A percentile compares a stretch with the other conserved stretches of the same genome.
Conservation (phyloP, 1,140 invertebrate genomes). For the Orius insidiosus region DNA sequence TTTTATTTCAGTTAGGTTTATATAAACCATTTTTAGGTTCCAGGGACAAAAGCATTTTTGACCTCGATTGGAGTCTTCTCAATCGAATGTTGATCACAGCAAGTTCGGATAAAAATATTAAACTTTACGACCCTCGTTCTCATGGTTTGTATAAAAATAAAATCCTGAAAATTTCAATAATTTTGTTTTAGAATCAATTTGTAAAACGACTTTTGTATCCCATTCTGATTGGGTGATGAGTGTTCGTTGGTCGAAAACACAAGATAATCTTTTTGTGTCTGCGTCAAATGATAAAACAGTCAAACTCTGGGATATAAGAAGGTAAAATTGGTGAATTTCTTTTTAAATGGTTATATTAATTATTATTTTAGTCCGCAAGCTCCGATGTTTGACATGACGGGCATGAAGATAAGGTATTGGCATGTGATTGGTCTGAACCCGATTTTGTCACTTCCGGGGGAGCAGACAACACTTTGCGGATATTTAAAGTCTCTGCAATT, state of each 20-base stretch:
- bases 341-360: constrained; percentile 12
- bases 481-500: constrained; percentile 41
- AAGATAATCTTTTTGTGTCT: constrained; percentile 79
- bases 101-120: constrained; percentile 75
- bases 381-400: constrained; percentile 79
- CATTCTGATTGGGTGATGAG: constrained; percentile 83
- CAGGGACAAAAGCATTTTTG: constrained; percentile 85
- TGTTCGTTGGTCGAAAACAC: constrained; percentile 73
- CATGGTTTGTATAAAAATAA: constrained; percentile 32
- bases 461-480: constrained; percentile 81
- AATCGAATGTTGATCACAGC: constrained; percentile 60
- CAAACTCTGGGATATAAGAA: constrained; percentile 92
- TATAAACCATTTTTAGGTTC: constrained; percentile 15
- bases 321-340: constrained; percentile 30
- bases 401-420: constrained; percentile 90
- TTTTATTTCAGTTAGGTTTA: too few relatives aligned
- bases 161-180: too few relatives aligned
- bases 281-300: constrained; percentile 79
- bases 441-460: constrained; percentile 77
- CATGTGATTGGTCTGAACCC: constrained; percentile 84
- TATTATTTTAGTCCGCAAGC: constrained; percentile 59
- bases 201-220: constrained; percentile 74
- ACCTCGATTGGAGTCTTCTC: constrained; percentile 62
- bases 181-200: constrained; percentile 52
- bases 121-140: constrained; percentile 80